A percentile compares a stretch with the other conserved stretches of the same genome.
These are phyloP conservation scores for Callipepla squamata DNA, from an alignment of 2,113 vertebrate genomes.

Conservation along the genomic window DNA sequence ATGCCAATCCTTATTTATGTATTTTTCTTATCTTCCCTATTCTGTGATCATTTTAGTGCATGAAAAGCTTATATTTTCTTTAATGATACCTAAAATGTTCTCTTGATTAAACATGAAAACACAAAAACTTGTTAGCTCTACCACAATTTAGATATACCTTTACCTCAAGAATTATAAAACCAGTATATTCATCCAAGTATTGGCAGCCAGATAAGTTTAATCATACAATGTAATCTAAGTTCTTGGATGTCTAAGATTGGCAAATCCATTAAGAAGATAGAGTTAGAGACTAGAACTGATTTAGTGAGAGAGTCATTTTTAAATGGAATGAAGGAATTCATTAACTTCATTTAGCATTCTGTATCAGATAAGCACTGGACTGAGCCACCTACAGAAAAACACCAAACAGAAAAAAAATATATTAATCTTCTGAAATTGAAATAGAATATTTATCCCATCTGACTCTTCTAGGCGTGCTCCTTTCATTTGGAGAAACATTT, in stretches of 20 bases:
- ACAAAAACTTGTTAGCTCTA: neutral
- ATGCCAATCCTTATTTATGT: rapidly evolving
- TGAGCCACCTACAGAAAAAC: neutral
- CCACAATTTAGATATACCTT: rapidly evolving
- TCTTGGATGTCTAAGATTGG: neutral
- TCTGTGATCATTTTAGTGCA: neutral
- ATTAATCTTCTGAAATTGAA: neutral
- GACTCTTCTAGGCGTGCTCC: neutral
- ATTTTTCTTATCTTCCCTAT: neutral
- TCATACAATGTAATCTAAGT: neutral
- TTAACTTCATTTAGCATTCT: neutral
- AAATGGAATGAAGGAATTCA: neutral
- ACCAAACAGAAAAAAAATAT: neutral
- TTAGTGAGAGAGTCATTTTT: neutral
- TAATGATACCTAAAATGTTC: neutral
- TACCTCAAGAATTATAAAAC: neutral
- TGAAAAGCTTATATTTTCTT: neutral
- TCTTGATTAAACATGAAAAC: neutral
- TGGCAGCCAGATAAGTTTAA: neutral
- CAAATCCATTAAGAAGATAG: neutral
- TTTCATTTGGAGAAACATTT: neutral
- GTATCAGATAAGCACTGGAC: neutral
- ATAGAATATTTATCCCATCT: neutral
- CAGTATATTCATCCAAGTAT: neutral
- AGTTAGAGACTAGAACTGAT: neutral